Evolutionary conservation across 2,888 invertebrate genomes (phyloP).

Genomic region (Latheticus oryzae): DNA sequence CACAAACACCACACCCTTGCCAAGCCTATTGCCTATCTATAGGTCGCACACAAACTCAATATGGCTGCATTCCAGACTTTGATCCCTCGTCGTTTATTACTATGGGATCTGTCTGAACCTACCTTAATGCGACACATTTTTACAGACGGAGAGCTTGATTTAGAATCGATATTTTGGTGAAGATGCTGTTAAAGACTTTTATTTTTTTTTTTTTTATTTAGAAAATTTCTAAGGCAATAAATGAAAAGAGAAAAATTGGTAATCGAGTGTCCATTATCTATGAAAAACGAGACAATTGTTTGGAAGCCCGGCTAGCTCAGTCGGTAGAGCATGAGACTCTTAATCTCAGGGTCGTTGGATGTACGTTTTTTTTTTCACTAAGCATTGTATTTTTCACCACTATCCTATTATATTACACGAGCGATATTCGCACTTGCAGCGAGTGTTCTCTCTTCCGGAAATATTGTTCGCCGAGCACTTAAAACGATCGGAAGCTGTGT

Average conservation of each 20-base stretch:
- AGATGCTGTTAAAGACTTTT: background rate
- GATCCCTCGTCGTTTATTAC: conserved; percentile 12
- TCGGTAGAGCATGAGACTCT: conserved; percentile 71
- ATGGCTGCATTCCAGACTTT: conserved; percentile 48
- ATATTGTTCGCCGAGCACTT: conserved; percentile 32
- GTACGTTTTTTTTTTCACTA: conserved; percentile 39
- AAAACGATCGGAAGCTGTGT: conserved; percentile 39
- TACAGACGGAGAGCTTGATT: too few relatives aligned
- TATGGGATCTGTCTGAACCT: conserved; percentile 7
- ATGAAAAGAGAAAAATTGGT: too few relatives aligned
- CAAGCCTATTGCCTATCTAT: conserved; percentile 48
- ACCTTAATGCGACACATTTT: conserved; percentile 10
- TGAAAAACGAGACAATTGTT: too few relatives aligned
- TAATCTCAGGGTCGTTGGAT: conserved; percentile 71
- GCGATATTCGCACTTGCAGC: conserved; percentile 25
- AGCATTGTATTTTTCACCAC: conserved; percentile 5
- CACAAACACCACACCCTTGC: conserved; percentile 47
- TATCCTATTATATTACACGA: conserved; percentile 20
- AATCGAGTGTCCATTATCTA: conserved; percentile 1
- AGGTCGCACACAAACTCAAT: conserved; percentile 45
- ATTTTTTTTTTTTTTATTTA: background rate
- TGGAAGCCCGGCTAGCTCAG: conserved; percentile 66
- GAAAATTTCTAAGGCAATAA: too few relatives aligned
- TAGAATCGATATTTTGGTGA: too few relatives aligned
- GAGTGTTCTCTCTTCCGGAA: conserved; percentile 30